A percentile compares a stretch with the other conserved stretches of the same genome.
phyloP scores from a whole-genome alignment of 2,797 vertebrate genomes.

The Sternarchorhynchus goeldii region DNA sequence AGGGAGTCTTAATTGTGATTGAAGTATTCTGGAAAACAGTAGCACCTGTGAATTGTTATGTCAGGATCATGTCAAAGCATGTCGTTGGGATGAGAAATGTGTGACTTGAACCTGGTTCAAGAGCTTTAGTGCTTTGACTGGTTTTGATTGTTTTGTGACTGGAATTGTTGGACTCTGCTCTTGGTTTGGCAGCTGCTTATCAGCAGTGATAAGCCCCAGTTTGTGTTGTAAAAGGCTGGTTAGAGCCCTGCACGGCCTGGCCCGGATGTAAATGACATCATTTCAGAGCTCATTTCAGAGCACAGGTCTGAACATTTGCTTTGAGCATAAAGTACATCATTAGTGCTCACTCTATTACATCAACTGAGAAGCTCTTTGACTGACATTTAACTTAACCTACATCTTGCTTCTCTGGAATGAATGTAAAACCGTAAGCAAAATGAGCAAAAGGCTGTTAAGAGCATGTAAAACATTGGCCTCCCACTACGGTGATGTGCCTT shows the following conservation, averaged over 20 bases:
- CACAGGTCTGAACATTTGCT: not conserved
- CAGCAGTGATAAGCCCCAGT: constrained; percentile 9
- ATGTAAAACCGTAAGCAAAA: not conserved
- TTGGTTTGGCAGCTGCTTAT: constrained; percentile 21
- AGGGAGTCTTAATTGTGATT: too few species aligned
- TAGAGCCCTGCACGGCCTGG: not conserved
- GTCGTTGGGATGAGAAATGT: not conserved
- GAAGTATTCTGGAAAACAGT: not conserved
- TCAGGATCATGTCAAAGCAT: not conserved
- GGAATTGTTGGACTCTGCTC: constrained; percentile 14
- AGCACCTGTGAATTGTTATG: not conserved
- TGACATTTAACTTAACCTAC: not conserved
- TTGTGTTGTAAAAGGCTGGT: constrained; percentile 1
- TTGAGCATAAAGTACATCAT: not conserved
- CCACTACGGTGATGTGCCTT: not conserved
- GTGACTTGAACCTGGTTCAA: not conserved
- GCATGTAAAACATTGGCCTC: too few species aligned
- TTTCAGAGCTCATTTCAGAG: not conserved
- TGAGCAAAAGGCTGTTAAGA: not conserved
- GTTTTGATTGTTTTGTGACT: not conserved
- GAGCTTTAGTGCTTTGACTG: not conserved
- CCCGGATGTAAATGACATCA: not conserved
- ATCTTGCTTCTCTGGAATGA: not conserved
- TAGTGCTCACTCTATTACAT: not conserved
- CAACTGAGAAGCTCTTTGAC: not conserved